Evolutionary conservation across 1,140 invertebrate genomes (phyloP).

Genomic region (Stegodyphus dumicola): DNA sequence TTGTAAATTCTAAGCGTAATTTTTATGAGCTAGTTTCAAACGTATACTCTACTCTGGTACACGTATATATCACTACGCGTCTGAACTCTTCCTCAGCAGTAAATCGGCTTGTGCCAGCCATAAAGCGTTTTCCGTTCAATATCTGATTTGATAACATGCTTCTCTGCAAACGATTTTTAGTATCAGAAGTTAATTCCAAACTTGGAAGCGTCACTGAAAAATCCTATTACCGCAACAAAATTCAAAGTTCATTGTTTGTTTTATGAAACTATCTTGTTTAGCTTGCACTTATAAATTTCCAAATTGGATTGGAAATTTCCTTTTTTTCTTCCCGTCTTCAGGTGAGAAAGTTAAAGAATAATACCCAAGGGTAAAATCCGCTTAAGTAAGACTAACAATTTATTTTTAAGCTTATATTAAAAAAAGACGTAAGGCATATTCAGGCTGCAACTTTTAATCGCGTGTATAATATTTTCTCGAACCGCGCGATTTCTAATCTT

Average conservation of each 20-base stretch:
- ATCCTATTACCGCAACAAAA: constrained; percentile 35
- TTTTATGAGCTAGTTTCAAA: too few species aligned
- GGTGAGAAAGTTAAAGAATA: constrained; percentile 29
- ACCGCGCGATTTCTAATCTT: constrained; percentile 34
- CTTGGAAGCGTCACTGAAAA: constrained; percentile 7
- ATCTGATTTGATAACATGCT: too few species aligned
- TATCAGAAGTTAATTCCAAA: constrained; percentile 8
- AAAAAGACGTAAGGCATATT: not conserved
- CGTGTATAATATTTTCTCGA: constrained; percentile 23
- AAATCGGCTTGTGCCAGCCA: too few species aligned
- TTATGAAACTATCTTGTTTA: constrained; percentile 41
- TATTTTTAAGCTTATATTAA: constrained; percentile 27
- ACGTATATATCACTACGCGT: too few species aligned
- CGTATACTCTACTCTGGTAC: too few species aligned
- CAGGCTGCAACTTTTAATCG: constrained; percentile 40
- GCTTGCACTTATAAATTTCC: constrained; percentile 44
- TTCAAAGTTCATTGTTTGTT: constrained; percentile 17
- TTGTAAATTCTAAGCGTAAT: too few species aligned
- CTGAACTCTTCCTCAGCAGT: too few species aligned
- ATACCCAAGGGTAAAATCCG: not conserved
- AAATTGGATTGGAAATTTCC: constrained; percentile 32
- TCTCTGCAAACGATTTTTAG: too few species aligned
- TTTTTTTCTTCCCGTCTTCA: not conserved
- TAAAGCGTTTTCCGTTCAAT: too few species aligned
- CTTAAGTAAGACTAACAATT: constrained; percentile 46